Evolutionary conservation across 2,888 invertebrate species (phyloP).

Genomic region (Synergus umbraculus): DNA sequence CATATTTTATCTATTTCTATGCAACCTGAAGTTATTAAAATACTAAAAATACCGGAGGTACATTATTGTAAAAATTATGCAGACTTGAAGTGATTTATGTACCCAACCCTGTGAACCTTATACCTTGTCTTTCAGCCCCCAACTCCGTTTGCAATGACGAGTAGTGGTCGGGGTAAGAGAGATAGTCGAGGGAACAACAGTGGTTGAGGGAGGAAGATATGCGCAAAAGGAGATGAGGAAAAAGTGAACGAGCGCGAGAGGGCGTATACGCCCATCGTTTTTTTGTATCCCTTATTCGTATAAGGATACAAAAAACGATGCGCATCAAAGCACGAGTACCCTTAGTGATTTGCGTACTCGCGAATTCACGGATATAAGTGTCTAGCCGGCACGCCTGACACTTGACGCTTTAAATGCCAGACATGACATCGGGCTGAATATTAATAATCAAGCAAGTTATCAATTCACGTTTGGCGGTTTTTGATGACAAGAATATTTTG

Average conservation of each 20-base stretch:
- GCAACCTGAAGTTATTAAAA: too few relatives aligned
- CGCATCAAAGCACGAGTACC: slow-evolving; percentile 24
- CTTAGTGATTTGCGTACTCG: slow-evolving; percentile 33
- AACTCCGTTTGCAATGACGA: slow-evolving; percentile 27
- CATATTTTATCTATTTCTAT: too few relatives aligned
- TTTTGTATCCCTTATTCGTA: slow-evolving; percentile 16
- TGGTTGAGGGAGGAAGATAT: slow-evolving; percentile 8
- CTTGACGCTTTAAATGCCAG: slow-evolving; percentile 51
- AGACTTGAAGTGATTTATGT: not conserved
- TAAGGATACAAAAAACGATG: slow-evolving; percentile 17
- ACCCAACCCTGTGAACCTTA: slow-evolving; percentile 9
- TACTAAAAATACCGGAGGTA: too few relatives aligned
- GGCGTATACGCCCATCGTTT: slow-evolving; percentile 1
- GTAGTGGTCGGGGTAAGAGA: slow-evolving; percentile 10
- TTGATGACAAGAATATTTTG: not conserved
- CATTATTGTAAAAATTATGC: not conserved
- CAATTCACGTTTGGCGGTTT: slow-evolving; percentile 22
- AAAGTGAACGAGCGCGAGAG: slow-evolving; percentile 37
- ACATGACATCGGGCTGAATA: slow-evolving; percentile 56
- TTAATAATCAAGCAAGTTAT: slow-evolving; percentile 53
- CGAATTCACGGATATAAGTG: slow-evolving; percentile 28
- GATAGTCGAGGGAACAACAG: slow-evolving; percentile 12
- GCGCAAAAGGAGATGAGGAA: slow-evolving; percentile 9
- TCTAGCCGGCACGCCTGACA: slow-evolving; percentile 46
- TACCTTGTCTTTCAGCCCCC: slow-evolving; percentile 11